phyloP scores from a whole-genome alignment of 2,113 vertebrate genomes.

The Eptesicus fuscus region DNA sequence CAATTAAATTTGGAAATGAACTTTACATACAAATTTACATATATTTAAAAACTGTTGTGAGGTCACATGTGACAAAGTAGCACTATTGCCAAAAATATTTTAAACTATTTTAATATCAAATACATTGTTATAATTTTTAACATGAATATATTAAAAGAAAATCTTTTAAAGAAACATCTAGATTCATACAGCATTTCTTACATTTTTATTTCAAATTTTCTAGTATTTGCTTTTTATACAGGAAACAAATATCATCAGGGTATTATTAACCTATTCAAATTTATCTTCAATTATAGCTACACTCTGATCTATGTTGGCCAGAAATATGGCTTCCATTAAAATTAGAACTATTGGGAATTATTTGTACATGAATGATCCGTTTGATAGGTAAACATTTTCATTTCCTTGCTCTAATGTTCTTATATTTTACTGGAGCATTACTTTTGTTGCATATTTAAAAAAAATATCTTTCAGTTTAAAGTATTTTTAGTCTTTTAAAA shows the following conservation, averaged over 20 bases:
- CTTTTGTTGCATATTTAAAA: not conserved
- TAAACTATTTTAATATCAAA: conserved; percentile 4
- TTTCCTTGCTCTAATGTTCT: not conserved
- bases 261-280: not conserved
- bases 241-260: not conserved
- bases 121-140: not conserved
- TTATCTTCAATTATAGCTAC: not conserved
- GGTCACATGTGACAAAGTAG: not conserved
- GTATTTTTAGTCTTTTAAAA: not conserved
- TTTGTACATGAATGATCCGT: not conserved
- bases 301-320: not conserved
- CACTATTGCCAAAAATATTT: not conserved
- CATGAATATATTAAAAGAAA: conserved; percentile 1
- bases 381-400: not conserved
- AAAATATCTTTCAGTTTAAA: not conserved
- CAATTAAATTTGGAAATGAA: not conserved
- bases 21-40: not conserved
- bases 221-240: not conserved
- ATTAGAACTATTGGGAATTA: not conserved
- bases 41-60: not conserved
- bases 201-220: conserved; percentile 6
- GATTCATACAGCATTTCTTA: not conserved
- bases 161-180: not conserved
- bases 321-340: not conserved
- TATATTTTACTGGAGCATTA: not conserved